These are phyloP conservation scores for Bettongia penicillata DNA, from an alignment of 2,113 vertebrate genomes.

Conservation along the genomic window DNA sequence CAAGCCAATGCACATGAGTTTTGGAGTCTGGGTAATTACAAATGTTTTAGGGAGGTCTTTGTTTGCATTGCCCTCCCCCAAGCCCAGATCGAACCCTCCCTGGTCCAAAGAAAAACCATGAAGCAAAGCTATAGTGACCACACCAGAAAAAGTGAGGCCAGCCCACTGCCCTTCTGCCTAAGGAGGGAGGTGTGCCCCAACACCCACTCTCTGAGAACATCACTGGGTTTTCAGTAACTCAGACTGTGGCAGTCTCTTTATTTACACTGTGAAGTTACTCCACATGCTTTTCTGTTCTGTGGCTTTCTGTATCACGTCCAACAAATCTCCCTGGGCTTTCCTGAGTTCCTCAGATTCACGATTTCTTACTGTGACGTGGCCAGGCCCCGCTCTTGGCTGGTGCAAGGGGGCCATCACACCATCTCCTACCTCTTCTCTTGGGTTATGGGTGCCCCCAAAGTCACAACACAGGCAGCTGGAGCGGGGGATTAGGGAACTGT, in stretches of 20 bases:
- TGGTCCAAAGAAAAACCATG: no score
- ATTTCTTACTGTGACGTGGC: not conserved
- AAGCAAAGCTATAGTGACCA: no score
- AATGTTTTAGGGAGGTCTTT: no score
- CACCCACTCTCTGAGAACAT: no score
- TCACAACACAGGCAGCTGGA: not conserved
- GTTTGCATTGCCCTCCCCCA: no score
- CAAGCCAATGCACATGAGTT: no score
- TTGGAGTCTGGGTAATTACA: no score
- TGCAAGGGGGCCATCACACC: not conserved
- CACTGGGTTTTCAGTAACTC: not conserved
- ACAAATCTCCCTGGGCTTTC: not conserved
- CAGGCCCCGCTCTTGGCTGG: not conserved
- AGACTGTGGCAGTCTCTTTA: not conserved
- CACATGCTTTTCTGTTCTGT: not conserved
- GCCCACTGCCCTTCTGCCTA: no score
- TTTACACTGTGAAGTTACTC: not conserved
- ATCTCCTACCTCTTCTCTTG: not conserved
- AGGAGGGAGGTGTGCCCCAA: no score
- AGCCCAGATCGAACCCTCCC: no score
- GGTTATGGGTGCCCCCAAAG: not conserved
- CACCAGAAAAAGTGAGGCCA: no score
- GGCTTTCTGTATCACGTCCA: not conserved
- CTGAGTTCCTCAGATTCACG: not conserved
- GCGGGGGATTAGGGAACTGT: no score